Percentiles rank a stretch among this genome's conserved stretches.
phyloP scores from a whole-genome alignment of 1,140 invertebrate species.

The Medauroidea extradentata region DNA sequence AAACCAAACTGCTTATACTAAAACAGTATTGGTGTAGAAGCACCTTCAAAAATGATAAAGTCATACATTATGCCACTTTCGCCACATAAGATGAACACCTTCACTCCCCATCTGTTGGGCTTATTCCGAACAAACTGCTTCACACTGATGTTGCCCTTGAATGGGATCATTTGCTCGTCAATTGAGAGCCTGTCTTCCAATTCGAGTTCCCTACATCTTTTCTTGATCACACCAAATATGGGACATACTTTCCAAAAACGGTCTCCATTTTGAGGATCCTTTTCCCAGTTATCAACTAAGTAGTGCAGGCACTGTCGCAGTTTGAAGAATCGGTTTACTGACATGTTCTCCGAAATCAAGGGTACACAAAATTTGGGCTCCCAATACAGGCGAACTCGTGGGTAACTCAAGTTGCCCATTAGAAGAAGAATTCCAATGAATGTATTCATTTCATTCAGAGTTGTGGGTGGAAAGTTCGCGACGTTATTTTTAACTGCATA shows the following conservation, averaged over 20 bases:
- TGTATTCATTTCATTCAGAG: constrained; percentile 16
- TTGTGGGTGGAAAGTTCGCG: not conserved
- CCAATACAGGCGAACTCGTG: constrained; percentile 19
- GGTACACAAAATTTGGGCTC: not conserved
- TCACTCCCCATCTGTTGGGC: constrained; percentile 13
- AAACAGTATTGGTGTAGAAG: not conserved
- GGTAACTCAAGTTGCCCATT: constrained; percentile 17
- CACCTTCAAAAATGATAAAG: constrained; percentile 13
- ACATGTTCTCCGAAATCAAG: constrained; percentile 10
- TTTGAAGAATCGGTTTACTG: constrained; percentile 10
- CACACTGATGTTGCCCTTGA: constrained; percentile 13
- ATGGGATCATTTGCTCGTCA: constrained; percentile 28
- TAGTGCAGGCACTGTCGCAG: constrained; percentile 15
- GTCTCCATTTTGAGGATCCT: not conserved
- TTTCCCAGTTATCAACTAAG: constrained; percentile 15
- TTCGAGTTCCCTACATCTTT: constrained; percentile 16
- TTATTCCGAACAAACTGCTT: constrained; percentile 10
- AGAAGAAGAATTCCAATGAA: constrained; percentile 17
- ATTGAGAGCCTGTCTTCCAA: constrained; percentile 16
- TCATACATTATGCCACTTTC: constrained; percentile 5
- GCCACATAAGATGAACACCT: constrained; percentile 16
- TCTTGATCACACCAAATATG: not conserved
- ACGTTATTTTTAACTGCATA: constrained; percentile 1
- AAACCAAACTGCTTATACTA: constrained; percentile 19
- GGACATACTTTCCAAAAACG: constrained; percentile 23